A percentile compares a stretch with the other conserved stretches of the same genome.
phyloP scores from a whole-genome alignment of 2,797 vertebrate genomes.

The Rhynchonycteris naso region DNA sequence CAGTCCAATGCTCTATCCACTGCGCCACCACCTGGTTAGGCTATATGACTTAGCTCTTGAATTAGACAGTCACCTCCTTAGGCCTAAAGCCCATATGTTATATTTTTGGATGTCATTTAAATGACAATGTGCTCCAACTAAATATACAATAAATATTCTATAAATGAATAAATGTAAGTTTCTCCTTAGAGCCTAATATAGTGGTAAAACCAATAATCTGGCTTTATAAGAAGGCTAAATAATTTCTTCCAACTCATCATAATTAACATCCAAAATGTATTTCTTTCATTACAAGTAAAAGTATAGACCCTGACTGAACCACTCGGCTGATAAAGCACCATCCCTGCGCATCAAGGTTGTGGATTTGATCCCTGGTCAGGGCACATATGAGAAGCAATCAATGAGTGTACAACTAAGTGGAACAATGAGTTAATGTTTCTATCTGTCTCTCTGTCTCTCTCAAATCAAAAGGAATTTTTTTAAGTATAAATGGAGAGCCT shows the following conservation, averaged over 20 bases:
- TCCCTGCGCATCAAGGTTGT: too few species aligned
- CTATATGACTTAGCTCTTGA: not conserved
- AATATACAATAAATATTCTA: conserved; percentile 52
- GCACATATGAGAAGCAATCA: too few species aligned
- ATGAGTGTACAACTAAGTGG: too few species aligned
- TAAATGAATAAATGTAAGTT: conserved; percentile 37
- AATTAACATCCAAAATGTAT: not conserved
- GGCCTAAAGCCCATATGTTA: not conserved
- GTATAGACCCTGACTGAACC: not conserved
- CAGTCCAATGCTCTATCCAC: too few species aligned
- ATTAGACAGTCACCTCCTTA: not conserved
- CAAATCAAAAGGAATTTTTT: too few species aligned
- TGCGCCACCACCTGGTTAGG: too few species aligned
- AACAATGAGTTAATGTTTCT: too few species aligned
- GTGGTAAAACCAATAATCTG: conserved; percentile 1
- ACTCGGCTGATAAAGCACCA: too few species aligned
- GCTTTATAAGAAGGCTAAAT: conserved; percentile 18
- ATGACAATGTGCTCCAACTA: not conserved
- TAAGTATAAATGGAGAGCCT: not conserved
- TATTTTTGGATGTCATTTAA: conserved; percentile 29
- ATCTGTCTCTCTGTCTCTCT: too few species aligned
- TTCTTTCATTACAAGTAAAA: conserved; percentile 44
- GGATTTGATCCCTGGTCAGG: too few species aligned
- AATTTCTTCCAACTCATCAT: conserved; percentile 21
- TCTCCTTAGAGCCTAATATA: not conserved